Evolutionary conservation across 2,888 invertebrate species (phyloP), one percentile per base, ranked within the genome.

Genomic region (Ganaspis brasiliensis): DNA sequence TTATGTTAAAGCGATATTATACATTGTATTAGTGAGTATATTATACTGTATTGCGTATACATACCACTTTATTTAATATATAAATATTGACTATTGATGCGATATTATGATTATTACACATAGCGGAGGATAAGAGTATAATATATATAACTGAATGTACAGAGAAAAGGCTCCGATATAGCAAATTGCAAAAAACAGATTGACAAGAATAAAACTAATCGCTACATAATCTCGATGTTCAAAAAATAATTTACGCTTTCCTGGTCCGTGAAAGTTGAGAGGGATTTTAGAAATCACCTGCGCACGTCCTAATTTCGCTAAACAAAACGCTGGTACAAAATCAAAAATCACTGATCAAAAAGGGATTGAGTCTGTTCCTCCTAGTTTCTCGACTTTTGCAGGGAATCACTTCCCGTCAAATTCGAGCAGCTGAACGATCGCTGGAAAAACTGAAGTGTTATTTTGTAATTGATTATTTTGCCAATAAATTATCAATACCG

Each of bases 1-100:
- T 91, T 90, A 89, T 83, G 83, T 88, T 86, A 79, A 84, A 87
- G 82, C 84, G 85, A 86, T 87, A 87, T 86, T 86, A 84, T 83
- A 87, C 82, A 86, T 86, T 86, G 83, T 85, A 87, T 84, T 88
- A 88, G 85, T 83, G 84, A 85, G 82, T 86, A 86, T 81, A 87
- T 85, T 83, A 88, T 84, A 86, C 85, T 84, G 85, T 87, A 87
- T 87, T 85, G 81, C 85, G 84, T 85, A 87, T 86, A 85, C 79
- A 83, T 84, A 85, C 85, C 79, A 84, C 82, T 89, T 87, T 84
- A 87, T 89, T 88, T 86, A 82, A 84, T 82, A 87, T 82, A 85
- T 84, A 83, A 76, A 84, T 78, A 86, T 82, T 81, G 76, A 76
- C 76, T 79, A 79, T 81, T 74, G 57, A 81, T 78, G 73, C 76